Conservation (phyloP, 2,113 vertebrate species). For the Esox niger region DNA sequence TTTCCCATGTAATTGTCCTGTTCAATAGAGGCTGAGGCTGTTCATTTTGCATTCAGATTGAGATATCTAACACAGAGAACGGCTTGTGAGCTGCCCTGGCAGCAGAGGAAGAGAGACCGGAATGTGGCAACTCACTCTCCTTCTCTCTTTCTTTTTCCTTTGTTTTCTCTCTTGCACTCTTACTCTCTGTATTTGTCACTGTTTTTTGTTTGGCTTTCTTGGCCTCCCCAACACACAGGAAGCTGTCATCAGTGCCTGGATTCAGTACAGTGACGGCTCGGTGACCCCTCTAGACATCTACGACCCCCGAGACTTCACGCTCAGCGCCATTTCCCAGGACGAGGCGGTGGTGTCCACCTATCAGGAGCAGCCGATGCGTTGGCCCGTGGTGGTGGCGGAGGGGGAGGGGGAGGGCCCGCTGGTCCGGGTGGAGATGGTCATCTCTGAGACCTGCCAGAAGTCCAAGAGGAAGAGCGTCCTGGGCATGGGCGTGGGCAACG, state of each 20-base stretch:
- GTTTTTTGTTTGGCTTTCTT: not conserved
- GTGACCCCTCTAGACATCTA: conserved; percentile 92
- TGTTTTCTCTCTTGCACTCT: not conserved
- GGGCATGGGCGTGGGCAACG: conserved; percentile 81
- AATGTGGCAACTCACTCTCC: not conserved
- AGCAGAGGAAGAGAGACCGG: not conserved
- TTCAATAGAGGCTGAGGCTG: not conserved
- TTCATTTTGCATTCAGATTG: not conserved
- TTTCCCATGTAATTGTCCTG: not conserved
- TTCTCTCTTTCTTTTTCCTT: not conserved
- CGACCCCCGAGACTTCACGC: conserved; percentile 87
- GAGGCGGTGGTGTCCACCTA: conserved; percentile 85
- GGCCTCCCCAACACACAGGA: conserved; percentile 71
- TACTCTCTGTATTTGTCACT: not conserved
- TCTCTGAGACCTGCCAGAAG: conserved; percentile 93
- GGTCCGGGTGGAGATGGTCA: conserved; percentile 89
- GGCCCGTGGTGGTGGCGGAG: conserved; percentile 84
- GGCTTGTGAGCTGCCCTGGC: not conserved
- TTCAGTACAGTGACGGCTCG: conserved; percentile 92
- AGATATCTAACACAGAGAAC: conserved; percentile 12
- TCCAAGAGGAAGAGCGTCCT: conserved; percentile 91
- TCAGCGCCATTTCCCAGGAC: conserved; percentile 83
- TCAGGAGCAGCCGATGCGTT: conserved; percentile 71
- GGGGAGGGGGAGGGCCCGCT: conserved; percentile 88
- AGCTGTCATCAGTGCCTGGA: conserved; percentile 87